Percentiles rank a stretch among this genome's conserved stretches.
These are phyloP conservation scores for Prunella fulvescens DNA, from an alignment of 2,113 vertebrate species.

Conservation along the genomic window DNA sequence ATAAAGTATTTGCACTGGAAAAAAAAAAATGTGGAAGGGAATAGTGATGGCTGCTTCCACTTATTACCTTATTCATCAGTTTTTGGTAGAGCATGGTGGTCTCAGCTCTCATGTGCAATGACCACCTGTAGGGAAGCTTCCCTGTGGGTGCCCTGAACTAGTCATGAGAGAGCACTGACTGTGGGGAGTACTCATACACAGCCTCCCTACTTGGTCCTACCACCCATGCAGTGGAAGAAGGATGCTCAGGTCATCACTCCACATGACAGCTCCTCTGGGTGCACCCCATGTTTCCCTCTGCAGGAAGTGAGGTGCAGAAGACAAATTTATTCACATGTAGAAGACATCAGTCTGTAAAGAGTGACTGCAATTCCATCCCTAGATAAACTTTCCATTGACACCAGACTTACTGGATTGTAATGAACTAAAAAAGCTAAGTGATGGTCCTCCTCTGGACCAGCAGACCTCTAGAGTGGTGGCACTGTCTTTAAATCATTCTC, in stretches of 20 bases:
- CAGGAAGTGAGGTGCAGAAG: background rate
- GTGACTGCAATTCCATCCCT: background rate
- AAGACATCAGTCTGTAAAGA: background rate
- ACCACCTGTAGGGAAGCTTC: background rate
- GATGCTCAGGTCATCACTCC: background rate
- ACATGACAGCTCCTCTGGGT: background rate
- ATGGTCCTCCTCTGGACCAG: background rate
- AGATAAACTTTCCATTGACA: slow-evolving; percentile 18
- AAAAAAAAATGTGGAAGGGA: background rate
- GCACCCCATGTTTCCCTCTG: background rate
- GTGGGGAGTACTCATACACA: background rate
- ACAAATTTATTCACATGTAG: background rate
- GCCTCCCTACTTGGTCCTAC: background rate
- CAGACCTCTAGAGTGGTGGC: slow-evolving; percentile 27
- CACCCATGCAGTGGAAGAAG: fast-evolving
- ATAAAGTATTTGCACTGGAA: background rate
- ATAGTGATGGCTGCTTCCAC: background rate
- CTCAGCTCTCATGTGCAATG: background rate
- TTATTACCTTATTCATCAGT: background rate
- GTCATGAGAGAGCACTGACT: fast-evolving
- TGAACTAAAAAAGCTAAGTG: slow-evolving; percentile 31
- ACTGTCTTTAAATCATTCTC: slow-evolving; percentile 33
- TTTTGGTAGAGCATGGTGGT: background rate
- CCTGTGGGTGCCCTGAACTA: background rate
- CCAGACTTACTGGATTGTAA: slow-evolving; percentile 35